Evolutionary conservation across 1,140 invertebrate species (phyloP).

Genomic region (Eueides isabella): DNA sequence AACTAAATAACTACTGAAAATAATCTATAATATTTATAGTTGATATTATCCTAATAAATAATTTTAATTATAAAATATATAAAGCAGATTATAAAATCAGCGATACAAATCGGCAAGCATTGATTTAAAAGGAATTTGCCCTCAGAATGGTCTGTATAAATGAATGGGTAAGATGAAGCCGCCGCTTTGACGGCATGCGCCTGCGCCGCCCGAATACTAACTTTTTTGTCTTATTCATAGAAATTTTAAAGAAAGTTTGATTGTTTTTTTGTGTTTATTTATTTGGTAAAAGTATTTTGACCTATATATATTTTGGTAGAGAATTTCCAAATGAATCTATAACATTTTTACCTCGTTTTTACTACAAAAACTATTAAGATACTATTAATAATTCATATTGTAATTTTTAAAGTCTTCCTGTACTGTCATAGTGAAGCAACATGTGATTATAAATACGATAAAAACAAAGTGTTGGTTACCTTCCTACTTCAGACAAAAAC

Average conservation of each 20-base stretch:
- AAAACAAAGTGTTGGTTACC: too few species aligned
- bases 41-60: neutral
- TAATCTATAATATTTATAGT: too few species aligned
- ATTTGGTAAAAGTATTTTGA: constrained; percentile 13
- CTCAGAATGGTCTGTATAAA: constrained; percentile 33
- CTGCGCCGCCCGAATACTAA: constrained; percentile 24
- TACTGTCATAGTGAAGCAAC: too few species aligned
- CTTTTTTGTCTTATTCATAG: constrained; percentile 38
- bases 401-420: too few species aligned
- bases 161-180: constrained; percentile 35
- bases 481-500: too few species aligned
- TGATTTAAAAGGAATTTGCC: constrained; percentile 33
- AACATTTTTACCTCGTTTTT: too few species aligned
- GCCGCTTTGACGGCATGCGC: constrained; percentile 32
- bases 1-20: too few species aligned
- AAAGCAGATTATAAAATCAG: constrained; percentile 15
- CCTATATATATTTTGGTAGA: constrained; percentile 1
- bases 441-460: too few species aligned
- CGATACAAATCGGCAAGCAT: constrained; percentile 26
- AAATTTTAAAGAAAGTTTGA: constrained; percentile 33
- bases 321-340: neutral
- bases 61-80: neutral
- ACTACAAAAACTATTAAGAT: too few species aligned
- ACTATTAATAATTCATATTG: too few species aligned
- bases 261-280: constrained; percentile 9